Evolutionary conservation across 1,140 invertebrate species (phyloP).

Genomic region (Papilio glaucus): DNA sequence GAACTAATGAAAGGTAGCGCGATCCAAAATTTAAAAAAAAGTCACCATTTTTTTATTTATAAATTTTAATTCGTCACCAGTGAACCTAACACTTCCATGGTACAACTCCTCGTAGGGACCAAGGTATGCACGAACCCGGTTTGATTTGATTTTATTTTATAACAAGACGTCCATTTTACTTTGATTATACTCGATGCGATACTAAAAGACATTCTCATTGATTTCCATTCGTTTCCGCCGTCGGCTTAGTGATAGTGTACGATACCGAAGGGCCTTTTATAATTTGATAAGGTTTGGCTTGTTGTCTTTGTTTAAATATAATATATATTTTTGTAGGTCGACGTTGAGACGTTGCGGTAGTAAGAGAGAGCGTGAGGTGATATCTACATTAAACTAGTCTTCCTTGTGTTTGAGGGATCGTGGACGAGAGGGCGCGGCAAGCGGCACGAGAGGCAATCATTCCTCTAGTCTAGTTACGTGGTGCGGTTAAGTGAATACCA

Average conservation of each 20-base stretch:
- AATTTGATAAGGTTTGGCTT: conserved; percentile 78
- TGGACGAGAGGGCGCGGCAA: conserved; percentile 53
- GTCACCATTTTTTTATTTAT: conserved; percentile 5
- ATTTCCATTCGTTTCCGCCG: conserved; percentile 59
- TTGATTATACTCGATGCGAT: conserved; percentile 55
- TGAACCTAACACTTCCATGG: conserved; percentile 46
- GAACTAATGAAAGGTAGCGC: not conserved
- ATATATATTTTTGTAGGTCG: conserved; percentile 79
- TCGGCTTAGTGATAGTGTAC: conserved; percentile 68
- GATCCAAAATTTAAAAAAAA: not conserved
- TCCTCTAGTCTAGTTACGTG: conserved; percentile 83
- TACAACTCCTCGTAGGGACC: conserved; percentile 68
- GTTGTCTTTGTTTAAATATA: conserved; percentile 79
- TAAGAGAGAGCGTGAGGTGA: conserved; percentile 77
- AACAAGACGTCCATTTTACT: conserved; percentile 51
- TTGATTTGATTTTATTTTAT: conserved; percentile 32
- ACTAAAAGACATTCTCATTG: conserved; percentile 72
- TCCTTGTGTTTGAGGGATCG: conserved; percentile 75
- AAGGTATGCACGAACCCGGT: conserved; percentile 60
- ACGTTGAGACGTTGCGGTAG: conserved; percentile 46
- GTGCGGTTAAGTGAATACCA: conserved; percentile 82
- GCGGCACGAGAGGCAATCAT: conserved; percentile 77
- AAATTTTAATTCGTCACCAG: conserved; percentile 33
- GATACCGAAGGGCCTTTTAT: conserved; percentile 76
- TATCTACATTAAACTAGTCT: conserved; percentile 81